These are phyloP conservation scores for Stenurella melanura DNA, from an alignment of 2,888 invertebrate species.

Conservation along the genomic window DNA sequence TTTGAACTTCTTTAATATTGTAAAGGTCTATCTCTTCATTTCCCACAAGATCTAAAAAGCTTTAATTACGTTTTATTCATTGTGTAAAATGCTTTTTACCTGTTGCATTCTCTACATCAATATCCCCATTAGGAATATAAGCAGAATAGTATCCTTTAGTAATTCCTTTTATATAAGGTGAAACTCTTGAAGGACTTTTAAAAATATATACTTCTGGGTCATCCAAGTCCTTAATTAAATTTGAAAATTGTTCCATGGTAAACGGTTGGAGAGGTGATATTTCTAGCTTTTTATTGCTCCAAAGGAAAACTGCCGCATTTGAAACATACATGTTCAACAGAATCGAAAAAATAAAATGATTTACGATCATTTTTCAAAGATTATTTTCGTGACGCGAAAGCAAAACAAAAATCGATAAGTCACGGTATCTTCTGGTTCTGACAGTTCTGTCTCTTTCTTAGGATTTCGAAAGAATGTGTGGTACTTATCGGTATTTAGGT, in stretches of 20 bases:
- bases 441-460: neutral
- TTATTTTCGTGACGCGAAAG: constrained; percentile 15
- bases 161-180: constrained; percentile 62
- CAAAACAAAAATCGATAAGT: constrained; percentile 32
- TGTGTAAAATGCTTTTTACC: constrained; percentile 57
- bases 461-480: constrained; percentile 4
- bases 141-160: constrained; percentile 64
- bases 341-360: constrained; percentile 28
- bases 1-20: constrained; percentile 45
- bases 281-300: constrained; percentile 65
- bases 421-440: neutral
- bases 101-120: constrained; percentile 64
- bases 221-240: constrained; percentile 62
- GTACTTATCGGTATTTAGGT: neutral
- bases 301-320: constrained; percentile 61
- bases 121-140: constrained; percentile 67
- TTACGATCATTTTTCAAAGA: constrained; percentile 22
- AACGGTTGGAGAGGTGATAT: constrained; percentile 68
- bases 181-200: constrained; percentile 60
- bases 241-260: constrained; percentile 64
- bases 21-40: constrained; percentile 44
- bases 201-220: constrained; percentile 67
- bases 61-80: neutral
- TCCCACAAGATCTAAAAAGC: constrained; percentile 56
- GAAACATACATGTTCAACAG: constrained; percentile 50